Evolutionary conservation across 2,888 invertebrate species (phyloP).

Genomic region (Callyntrura guangdongensis): DNA sequence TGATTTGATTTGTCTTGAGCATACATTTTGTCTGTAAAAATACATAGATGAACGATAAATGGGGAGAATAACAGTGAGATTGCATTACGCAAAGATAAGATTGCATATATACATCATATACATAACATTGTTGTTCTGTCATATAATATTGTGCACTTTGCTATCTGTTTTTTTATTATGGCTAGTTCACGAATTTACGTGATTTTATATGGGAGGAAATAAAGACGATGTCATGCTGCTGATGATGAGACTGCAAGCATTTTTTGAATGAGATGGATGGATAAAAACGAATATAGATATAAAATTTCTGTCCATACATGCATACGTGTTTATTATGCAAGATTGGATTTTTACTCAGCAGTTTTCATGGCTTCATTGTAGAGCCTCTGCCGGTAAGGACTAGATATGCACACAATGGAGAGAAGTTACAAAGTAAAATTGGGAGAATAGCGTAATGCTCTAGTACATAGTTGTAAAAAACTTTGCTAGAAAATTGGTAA

Average conservation of each 20-base stretch:
- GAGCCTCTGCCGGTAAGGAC: no score
- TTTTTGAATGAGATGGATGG: constrained; percentile 39
- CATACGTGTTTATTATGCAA: background rate
- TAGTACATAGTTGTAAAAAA: no score
- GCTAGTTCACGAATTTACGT: constrained; percentile 68
- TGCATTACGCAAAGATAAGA: background rate
- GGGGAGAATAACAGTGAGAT: background rate
- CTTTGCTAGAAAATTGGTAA: no score
- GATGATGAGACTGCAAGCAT: constrained; percentile 58
- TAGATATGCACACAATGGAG: no score
- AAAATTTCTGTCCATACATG: background rate
- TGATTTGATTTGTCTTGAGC: background rate
- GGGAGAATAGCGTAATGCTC: no score
- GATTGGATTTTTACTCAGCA: background rate
- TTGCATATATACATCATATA: no score
- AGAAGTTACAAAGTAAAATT: no score
- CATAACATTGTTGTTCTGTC: background rate
- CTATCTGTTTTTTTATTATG: constrained; percentile 38
- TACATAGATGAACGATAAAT: constrained; percentile 19
- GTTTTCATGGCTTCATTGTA: no score
- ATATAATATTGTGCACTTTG: background rate
- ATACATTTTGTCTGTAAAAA: no score
- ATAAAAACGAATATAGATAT: background rate
- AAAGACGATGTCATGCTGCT: constrained; percentile 31
- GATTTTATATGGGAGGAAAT: constrained; percentile 59